These are phyloP conservation scores for Coregonus ussuriensis DNA, from an alignment of 2,797 vertebrate genomes.

Conservation along the genomic window DNA sequence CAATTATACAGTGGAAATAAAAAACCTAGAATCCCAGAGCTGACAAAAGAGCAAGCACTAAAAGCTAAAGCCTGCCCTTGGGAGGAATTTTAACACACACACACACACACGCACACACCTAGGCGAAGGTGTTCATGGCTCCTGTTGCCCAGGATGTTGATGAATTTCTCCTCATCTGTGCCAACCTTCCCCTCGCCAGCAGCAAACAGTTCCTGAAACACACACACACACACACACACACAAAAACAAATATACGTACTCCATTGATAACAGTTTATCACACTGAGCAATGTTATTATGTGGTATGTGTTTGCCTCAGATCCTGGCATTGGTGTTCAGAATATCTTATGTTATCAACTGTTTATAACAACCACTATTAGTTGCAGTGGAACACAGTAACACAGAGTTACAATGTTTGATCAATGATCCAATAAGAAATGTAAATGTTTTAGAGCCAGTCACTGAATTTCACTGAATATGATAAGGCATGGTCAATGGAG, in stretches of 20 bases:
- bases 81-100: background rate
- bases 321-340: no score
- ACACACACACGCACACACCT: constrained; percentile 72
- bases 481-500: background rate
- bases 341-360: no score
- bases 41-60: background rate
- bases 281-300: background rate
- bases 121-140: constrained; percentile 84
- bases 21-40: constrained; percentile 6
- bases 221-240: constrained; percentile 10
- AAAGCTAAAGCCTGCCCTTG: background rate
- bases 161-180: constrained; percentile 93
- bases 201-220: constrained; percentile 82
- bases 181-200: constrained; percentile 92
- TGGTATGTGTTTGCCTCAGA: background rate
- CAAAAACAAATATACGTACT: background rate
- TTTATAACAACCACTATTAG: no score
- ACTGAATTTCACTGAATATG: background rate
- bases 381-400: no score
- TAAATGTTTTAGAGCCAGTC: background rate
- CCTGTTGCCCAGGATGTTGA: constrained; percentile 90
- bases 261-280: background rate
- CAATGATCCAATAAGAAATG: no score
- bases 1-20: background rate
- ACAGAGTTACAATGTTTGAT: no score